Evolutionary conservation across 1,140 invertebrate species (phyloP), one percentile per base, ranked within the genome.

Genomic region (Ostrea denselamellosa): DNA sequence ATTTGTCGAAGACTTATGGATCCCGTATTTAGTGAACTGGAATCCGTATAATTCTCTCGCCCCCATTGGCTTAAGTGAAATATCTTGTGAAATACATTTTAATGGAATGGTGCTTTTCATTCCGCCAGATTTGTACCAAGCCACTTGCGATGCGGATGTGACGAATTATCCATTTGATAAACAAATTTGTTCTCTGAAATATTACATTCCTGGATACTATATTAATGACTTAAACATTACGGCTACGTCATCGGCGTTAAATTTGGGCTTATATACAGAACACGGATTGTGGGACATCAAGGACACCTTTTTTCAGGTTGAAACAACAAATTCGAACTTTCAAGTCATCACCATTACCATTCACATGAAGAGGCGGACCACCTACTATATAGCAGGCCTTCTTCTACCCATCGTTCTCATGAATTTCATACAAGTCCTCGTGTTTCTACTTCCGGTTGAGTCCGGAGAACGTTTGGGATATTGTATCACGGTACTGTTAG

Each of bases 121-220:
- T n/a, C 77, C 85, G 28, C 28, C 85, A 54, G 85, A 83, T 56
- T 17, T 56, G 25, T 86, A 71, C 17, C n/a, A 83, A 44, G 34
- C 65, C 44, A 82, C 85, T 8, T 89, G 88, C 54, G 62, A 83
- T 19, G 85, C 88, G 0, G 88, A 89, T 51, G 88, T 89, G 3
- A 83, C 88, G 19, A 81, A 68, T 87, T 89, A 77, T 53, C 88
- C 88, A 8, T 89, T 89, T 28, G 88, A 89, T 85, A n/a, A 52
- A 44, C 88, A 89, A 28, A 85, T 62, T 4, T 89, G 88, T 83
- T 7, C 82, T 0, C 44, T 89, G n/a, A 9, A 22, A 14, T 52
- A 87, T 10, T 10, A 68, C 19, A 62, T 65, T 4, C 85, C 62
- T 25, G 83, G 83, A 22, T 77, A 82, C 25, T 58, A 19, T 14